Conservation (phyloP, 2,888 invertebrate genomes). For the Tachystola acroxantha region DNA sequence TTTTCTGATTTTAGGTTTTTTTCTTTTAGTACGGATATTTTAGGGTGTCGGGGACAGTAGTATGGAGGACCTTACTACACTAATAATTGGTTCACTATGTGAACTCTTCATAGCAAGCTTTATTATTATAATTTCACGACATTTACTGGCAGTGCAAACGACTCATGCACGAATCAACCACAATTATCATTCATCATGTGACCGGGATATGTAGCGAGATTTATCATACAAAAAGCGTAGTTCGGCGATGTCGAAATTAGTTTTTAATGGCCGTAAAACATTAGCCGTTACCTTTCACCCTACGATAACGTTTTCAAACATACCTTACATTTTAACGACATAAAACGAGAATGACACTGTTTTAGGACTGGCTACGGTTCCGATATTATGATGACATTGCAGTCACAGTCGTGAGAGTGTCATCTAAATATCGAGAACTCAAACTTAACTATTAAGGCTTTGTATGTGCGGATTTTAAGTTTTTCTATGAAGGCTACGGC, state of each 20-base stretch:
- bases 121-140: conserved; percentile 39
- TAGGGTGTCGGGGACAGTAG: conserved; percentile 1
- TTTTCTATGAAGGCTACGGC: too few species aligned
- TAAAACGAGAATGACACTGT: too few species aligned
- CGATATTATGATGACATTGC: too few species aligned
- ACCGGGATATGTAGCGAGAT: conserved; percentile 66
- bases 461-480: too few species aligned
- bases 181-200: conserved; percentile 17
- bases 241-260: conserved; percentile 21
- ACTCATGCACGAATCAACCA: conserved; percentile 39
- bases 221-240: conserved; percentile 46
- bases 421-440: too few species aligned
- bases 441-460: too few species aligned
- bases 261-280: too few species aligned
- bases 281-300: too few species aligned
- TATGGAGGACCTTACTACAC: conserved; percentile 27
- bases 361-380: too few species aligned
- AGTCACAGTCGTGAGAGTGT: too few species aligned
- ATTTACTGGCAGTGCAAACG: conserved; percentile 66
- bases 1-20: not conserved
- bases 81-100: conserved; percentile 54
- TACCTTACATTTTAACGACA: too few species aligned
- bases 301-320: too few species aligned
- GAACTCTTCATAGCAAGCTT: conserved; percentile 49
- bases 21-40: not conserved